phyloP scores from a whole-genome alignment of 2,113 vertebrate species.

The Mystacornis crossleyi region DNA sequence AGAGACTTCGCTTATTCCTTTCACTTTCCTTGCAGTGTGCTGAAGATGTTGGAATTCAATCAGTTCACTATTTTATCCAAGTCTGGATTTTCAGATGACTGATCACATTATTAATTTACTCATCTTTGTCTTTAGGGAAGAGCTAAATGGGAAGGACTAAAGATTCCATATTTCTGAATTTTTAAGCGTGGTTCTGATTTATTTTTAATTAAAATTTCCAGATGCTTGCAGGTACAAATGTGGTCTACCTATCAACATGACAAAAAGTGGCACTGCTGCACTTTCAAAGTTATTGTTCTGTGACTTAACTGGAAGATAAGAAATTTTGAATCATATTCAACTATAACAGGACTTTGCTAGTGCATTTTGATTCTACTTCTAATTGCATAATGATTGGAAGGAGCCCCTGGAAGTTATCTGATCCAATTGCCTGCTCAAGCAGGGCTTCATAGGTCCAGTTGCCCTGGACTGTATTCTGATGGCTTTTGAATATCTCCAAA shows the following conservation, averaged over 20 bases:
- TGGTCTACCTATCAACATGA: background rate
- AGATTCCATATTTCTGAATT: background rate
- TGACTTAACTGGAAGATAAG: background rate
- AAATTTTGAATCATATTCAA: background rate
- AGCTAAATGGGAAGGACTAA: background rate
- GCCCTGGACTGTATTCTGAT: accelerated
- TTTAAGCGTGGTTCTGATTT: background rate
- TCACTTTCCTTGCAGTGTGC: background rate
- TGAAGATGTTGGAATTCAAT: background rate
- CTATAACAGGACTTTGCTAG: background rate
- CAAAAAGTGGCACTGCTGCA: background rate
- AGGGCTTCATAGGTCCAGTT: background rate
- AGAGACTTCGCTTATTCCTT: background rate
- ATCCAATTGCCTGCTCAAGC: background rate
- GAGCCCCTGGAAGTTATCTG: background rate
- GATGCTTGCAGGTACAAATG: background rate
- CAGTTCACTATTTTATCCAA: background rate
- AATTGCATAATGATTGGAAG: background rate
- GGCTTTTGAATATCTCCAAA: background rate
- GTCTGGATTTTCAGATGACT: background rate
- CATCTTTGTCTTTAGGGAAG: background rate
- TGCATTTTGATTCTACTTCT: background rate
- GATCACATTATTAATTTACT: background rate
- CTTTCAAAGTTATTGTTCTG: background rate
- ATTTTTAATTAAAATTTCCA: background rate